Base-by-base conservation (phyloP, 2,888 invertebrate species). In the Thymelicus acteon region DNA sequence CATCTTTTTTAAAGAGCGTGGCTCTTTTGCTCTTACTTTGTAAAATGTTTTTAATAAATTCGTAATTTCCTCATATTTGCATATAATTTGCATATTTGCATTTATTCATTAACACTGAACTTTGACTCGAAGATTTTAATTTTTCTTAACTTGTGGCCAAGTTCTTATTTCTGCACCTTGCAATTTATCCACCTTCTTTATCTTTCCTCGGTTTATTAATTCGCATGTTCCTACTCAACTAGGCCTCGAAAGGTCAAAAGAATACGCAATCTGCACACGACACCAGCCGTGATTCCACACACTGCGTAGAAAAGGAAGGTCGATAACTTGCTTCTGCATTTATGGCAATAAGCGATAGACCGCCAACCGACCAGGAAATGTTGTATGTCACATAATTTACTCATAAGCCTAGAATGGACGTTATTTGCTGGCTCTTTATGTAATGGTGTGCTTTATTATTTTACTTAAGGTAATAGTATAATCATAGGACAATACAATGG, bases 291-390 rank as follows among this genome's bases (percentile, higher is more conserved):
- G 49, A 48, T 10, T 6, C 57, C 40, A n/a, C 54, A 57, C 54
- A 15, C 49, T 39, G 48, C 58, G 66, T 54, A 19, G 58, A 66
- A 66, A 60, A 66, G 66, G 66, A 66, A 60, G 66, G 58, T 19
- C 31, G 48, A 65, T 57, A 60, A 66, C 58, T 60, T 37, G 66
- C 48, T 31, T 66, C 15, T 15, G n/a, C 66, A 6, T 66, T 66
- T 66, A 66, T 15, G 66, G 66, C 58, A 39, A 58, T 40, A 47
- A 48, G 15, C 63, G 54, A 58, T 58, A 58, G 37, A 47, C 49
- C 24, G 49, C 31, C 48, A 62, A 31, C 44, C n/a, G 47, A 47
- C 19, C 66, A 58, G 66, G 66, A 66, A 66, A 40, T 57, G 52
- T 64, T 64, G 54, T 64, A 39, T 65, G 47, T 58, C 65, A 57